Conservation (phyloP, 2,888 invertebrate species). For the Hoplodrina ambigua region DNA sequence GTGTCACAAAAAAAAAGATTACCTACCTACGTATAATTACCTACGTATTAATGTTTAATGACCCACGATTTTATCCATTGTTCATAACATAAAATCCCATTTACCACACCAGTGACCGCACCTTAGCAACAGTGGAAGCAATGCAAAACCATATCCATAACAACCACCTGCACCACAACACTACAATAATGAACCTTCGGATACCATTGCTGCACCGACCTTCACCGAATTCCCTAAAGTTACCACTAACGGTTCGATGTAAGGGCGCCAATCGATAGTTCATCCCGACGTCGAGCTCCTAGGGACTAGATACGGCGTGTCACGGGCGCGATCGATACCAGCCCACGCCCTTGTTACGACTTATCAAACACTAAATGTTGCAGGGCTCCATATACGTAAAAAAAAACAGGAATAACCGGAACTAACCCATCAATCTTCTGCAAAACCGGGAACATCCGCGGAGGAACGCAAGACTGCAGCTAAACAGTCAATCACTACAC, state of each 20-base stretch:
- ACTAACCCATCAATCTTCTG: not conserved
- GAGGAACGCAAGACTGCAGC: not conserved
- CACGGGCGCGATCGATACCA: constrained; percentile 76
- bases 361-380: constrained; percentile 46
- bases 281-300: constrained; percentile 52
- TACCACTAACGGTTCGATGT: constrained; percentile 41
- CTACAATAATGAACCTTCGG: not conserved
- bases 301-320: constrained; percentile 73
- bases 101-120: not conserved
- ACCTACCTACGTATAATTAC: not conserved
- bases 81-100: not conserved
- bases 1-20: not conserved
- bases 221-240: constrained; percentile 34
- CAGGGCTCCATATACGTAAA: constrained; percentile 6
- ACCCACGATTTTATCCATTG: not conserved
- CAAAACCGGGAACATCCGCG: not conserved
- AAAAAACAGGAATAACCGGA: not conserved
- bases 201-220: constrained; percentile 43
- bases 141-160: constrained; percentile 2
- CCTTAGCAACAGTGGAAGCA: constrained; percentile 29
- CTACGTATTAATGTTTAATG: too few species aligned
- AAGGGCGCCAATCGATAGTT: constrained; percentile 33
- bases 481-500: too few species aligned
- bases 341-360: constrained; percentile 65
- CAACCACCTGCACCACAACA: constrained; percentile 6